Evolutionary conservation across 2,113 vertebrate genomes (phyloP), one percentile per base, ranked within the genome.

Genomic region (Dinomys branickii): DNA sequence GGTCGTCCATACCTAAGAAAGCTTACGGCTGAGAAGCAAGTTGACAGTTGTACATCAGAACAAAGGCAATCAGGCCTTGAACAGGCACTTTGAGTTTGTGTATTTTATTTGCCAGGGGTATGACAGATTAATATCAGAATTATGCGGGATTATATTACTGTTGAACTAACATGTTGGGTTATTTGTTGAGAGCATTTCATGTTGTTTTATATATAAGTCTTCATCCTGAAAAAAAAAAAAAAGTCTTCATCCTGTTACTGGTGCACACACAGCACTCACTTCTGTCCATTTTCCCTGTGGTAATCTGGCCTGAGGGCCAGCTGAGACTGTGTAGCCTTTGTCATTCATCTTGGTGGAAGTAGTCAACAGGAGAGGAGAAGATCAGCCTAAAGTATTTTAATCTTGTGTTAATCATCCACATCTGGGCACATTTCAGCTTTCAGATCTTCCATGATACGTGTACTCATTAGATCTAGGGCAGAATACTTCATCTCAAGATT

Each of bases 391-490:
- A 85, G 75, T 86, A 67, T 77, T 96, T 77, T 19, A 69, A 50
- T 92, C 61, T 92, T 78, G 61, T 93, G 80, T 91, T 83, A 94
- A 86, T 94, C 65, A 80, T 86, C 71, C 73, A 86, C 73, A 78
- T 69, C 81, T 73, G 11, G 17, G 44, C 69, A 56, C 12, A 61
- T 22, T 89, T 82, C n/a, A 41, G 65, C 22, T 91, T 90, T 91
- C 63, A 77, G 75, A 52, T 19, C 28, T 88, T 3, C 35, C 35
- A 59, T 28, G 20, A 41, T 54, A 30, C 10, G 0, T 44, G 38
- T 47, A 41, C 14, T 24, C n/a, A 30, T 10, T 3, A 35, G 50
- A 56, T 38, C 52, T 26, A 81, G 30, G 17, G n/a, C 69, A 22
- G 13, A 50, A 14, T 10, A 44, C 33, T 63, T 41, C 9, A 26